Evolutionary conservation across 1,140 invertebrate species (phyloP).

Genomic region (Xylocopa sonorina): DNA sequence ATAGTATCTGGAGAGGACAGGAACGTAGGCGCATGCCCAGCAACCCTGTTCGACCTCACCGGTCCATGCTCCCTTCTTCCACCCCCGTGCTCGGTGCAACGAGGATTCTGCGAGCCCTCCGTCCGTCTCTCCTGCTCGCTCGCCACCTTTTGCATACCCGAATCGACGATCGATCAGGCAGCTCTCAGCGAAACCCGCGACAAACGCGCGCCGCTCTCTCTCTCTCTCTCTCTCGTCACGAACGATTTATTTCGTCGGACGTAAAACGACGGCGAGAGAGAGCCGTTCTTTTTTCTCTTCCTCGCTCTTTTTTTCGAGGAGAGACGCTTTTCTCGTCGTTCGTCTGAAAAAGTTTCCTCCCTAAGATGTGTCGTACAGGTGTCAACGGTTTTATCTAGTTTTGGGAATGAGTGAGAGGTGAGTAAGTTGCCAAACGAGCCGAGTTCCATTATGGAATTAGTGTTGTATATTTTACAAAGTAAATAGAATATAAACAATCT

Average conservation of each 20-base stretch:
- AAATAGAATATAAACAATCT: slow-evolving; percentile 82
- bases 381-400: neutral
- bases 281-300: too few relatives aligned
- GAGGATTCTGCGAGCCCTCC: slow-evolving; percentile 41
- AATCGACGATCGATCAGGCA: slow-evolving; percentile 36
- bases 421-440: neutral
- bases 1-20: slow-evolving; percentile 72
- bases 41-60: slow-evolving; percentile 39
- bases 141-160: slow-evolving; percentile 46
- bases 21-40: slow-evolving; percentile 66
- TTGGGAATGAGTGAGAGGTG: neutral
- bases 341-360: too few relatives aligned
- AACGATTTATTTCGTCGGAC: neutral
- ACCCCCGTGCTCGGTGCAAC: neutral
- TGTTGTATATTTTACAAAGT: slow-evolving; percentile 82
- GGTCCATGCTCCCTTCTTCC: slow-evolving; percentile 33
- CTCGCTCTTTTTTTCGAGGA: too few relatives aligned
- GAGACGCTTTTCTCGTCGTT: too few relatives aligned
- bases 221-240: too few relatives aligned
- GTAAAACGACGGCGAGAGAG: too few relatives aligned
- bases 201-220: neutral
- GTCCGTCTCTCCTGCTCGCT: neutral
- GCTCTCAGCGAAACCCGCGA: neutral
- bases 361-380: too few relatives aligned
- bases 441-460: slow-evolving; percentile 76